phyloP scores from a whole-genome alignment of 2,113 vertebrate species.

The Ailurus styani region DNA sequence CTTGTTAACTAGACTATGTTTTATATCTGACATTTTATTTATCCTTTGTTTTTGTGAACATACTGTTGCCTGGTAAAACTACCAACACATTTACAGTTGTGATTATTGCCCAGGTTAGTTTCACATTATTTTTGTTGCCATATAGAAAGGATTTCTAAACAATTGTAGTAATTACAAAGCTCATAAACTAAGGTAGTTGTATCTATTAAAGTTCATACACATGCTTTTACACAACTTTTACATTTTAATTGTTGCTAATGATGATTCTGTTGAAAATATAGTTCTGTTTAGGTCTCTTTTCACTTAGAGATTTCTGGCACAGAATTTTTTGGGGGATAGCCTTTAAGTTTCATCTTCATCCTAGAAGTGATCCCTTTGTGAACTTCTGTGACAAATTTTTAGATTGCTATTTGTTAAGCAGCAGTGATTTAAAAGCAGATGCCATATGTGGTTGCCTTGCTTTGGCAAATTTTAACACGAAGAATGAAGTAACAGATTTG shows the following conservation, averaged over 20 bases:
- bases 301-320: neutral
- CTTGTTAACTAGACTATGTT: neutral
- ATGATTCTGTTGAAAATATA: neutral
- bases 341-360: neutral
- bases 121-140: constrained; percentile 17
- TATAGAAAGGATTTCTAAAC: neutral
- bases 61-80: neutral
- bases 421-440: neutral
- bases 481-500: neutral
- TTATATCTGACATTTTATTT: neutral
- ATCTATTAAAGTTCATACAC: neutral
- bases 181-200: neutral
- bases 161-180: neutral
- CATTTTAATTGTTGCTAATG: neutral
- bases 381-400: neutral
- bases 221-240: neutral
- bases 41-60: neutral
- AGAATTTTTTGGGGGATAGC: neutral
- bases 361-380: constrained; percentile 1
- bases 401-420: neutral
- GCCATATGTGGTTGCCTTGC: neutral
- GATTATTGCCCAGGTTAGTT: neutral
- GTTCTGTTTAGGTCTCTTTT: neutral
- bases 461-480: constrained; percentile 4
- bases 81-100: constrained; percentile 17